Evolutionary conservation across 2,797 vertebrate genomes (phyloP).

Genomic region (Syngnathus acus): DNA sequence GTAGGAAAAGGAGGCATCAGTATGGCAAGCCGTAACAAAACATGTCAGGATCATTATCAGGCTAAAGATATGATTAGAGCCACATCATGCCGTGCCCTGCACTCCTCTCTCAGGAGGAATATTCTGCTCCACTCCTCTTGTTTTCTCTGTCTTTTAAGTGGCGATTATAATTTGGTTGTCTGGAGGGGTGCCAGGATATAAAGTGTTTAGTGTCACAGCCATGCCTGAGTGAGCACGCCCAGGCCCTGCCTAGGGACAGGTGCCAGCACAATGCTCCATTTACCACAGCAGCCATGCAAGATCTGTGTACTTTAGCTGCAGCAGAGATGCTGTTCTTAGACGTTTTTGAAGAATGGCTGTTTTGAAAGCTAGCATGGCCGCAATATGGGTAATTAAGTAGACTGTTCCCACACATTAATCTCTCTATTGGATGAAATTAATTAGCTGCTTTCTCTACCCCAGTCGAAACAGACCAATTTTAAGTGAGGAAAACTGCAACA

Average conservation of each 20-base stretch:
- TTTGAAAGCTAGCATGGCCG: conserved; percentile 20
- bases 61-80: conserved; percentile 70
- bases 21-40: conserved; percentile 73
- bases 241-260: conserved; percentile 41
- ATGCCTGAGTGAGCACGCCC: conserved; percentile 44
- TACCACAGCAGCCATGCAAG: conserved; percentile 49
- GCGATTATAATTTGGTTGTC: conserved; percentile 52
- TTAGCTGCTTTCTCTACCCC: neutral
- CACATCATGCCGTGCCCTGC: conserved; percentile 65
- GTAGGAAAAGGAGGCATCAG: conserved; percentile 57
- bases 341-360: conserved; percentile 17
- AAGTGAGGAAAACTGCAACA: neutral
- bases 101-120: conserved; percentile 78
- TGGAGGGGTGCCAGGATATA: conserved; percentile 54
- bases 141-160: conserved; percentile 52
- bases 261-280: conserved; percentile 55
- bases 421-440: conserved; percentile 3
- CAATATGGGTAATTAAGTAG: conserved; percentile 25
- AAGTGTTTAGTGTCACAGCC: conserved; percentile 54
- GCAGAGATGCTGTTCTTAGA: conserved; percentile 12
- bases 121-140: conserved; percentile 30
- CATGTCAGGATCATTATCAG: conserved; percentile 79
- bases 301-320: conserved; percentile 31
- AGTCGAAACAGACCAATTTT: neutral
- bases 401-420: conserved; percentile 8